Evolutionary conservation across 2,888 invertebrate species (phyloP).

Genomic region (Arge pagana): DNA sequence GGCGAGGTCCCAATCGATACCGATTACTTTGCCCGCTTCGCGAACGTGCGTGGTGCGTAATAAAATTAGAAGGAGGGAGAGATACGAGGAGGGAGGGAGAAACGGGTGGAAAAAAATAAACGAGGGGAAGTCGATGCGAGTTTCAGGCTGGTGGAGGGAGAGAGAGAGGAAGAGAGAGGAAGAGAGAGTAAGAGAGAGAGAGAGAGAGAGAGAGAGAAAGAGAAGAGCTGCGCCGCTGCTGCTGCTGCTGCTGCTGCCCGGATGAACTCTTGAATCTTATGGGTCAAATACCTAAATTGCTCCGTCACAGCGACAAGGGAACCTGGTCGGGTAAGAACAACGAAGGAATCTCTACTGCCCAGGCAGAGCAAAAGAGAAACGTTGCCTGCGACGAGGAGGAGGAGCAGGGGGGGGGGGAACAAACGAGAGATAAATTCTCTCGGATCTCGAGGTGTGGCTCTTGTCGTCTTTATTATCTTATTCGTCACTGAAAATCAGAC

Average conservation of each 20-base stretch:
- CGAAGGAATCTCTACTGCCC: background rate
- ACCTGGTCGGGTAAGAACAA: background rate
- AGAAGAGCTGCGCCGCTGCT: background rate
- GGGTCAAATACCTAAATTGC: slow-evolving; percentile 57
- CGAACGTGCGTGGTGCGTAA: slow-evolving; percentile 1
- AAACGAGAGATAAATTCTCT: no score
- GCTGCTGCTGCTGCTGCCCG: no score
- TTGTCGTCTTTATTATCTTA: no score
- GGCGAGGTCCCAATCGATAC: slow-evolving; percentile 14
- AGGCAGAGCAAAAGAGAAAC: background rate
- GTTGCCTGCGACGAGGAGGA: slow-evolving; percentile 1
- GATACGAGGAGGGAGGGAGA: slow-evolving; percentile 4
- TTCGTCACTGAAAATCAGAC: no score
- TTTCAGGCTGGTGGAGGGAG: background rate
- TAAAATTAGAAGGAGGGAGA: background rate
- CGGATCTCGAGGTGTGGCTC: no score
- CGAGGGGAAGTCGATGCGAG: slow-evolving; percentile 8
- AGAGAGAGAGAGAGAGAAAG: background rate
- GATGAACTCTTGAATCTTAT: slow-evolving; percentile 48
- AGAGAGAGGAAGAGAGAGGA: slow-evolving; percentile 2
- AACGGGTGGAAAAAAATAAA: background rate
- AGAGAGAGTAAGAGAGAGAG: slow-evolving; percentile 1
- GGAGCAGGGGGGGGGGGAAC: slow-evolving; percentile 18
- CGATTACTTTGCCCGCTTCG: slow-evolving; percentile 13
- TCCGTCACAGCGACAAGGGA: slow-evolving; percentile 44